Base-by-base conservation (phyloP, 2,797 vertebrate genomes). In the Halcyon smyrnensis region DNA sequence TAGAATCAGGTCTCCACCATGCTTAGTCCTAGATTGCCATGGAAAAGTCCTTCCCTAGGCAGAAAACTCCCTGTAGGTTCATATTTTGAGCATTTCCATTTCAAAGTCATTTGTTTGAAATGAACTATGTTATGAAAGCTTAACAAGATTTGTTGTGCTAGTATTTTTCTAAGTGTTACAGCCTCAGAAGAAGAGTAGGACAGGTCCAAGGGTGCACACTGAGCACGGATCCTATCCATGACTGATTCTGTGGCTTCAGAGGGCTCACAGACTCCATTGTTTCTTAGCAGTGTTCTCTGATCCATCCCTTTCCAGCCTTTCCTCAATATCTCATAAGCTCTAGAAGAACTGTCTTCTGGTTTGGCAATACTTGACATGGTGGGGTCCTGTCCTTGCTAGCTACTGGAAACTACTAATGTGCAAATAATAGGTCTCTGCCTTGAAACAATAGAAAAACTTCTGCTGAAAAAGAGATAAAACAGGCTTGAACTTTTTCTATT, bases 361-460 rank as follows among this genome's bases (percentile, higher is more conserved):
- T 5, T 39, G 48, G 30, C 54, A 74, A 45, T 21, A 45, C 8
- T 43, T 86, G 36, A 45, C 30, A 13, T 36, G 23, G 63, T 0
- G 2, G 23, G 9, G 30, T 64, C 57, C 59, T 76, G 77, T 79
- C 70, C 67, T 85, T 67, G 36, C 45, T 2, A 3, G 27, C 12
- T 79, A 17, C 17, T 68, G 69, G 62, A 85, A 84, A 36, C 17
- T 68, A 48, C 45, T 70, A 15, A 37, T 62, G 62, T 77, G 51
- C 67, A 83, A 84, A 78, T 71, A 75, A 84, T 36, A 62, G 32
- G 34, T 48, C 41, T 59, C 60, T 78, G 34, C 77, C 60, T 53
- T 69, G 63, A 50, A 91, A 78, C 16, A 37, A 10, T 36, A 74
- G 80, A 56, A 95, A 91, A 91, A 84, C 48, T 74, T 71, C 24